Evolutionary conservation across 2,113 vertebrate genomes (phyloP).

Genomic region (Artemisiospiza belli): DNA sequence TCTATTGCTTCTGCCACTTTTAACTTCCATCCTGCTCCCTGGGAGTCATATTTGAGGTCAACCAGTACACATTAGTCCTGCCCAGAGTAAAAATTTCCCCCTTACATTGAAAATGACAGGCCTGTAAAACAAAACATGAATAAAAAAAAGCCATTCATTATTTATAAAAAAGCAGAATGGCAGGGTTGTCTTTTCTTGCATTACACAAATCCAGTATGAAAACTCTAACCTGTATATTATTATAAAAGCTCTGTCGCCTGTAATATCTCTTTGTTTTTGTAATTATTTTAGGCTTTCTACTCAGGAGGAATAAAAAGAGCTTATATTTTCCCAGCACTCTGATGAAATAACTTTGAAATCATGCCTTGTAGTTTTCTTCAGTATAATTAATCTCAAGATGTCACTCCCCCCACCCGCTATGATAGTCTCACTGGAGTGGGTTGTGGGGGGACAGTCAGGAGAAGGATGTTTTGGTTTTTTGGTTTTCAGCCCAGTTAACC

Average conservation of each 20-base stretch:
- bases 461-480: conserved; percentile 21
- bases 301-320: conserved; percentile 30
- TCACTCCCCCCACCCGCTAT: background rate
- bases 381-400: conserved; percentile 18
- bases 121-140: conserved; percentile 58
- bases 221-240: background rate
- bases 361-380: background rate
- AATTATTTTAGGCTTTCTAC: conserved; percentile 57
- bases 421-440: conserved; percentile 3
- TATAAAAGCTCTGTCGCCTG: background rate
- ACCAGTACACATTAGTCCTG: conserved; percentile 53
- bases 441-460: background rate
- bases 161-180: conserved; percentile 58
- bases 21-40: conserved; percentile 61
- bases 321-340: conserved; percentile 18
- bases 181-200: background rate
- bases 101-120: conserved; percentile 59
- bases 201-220: conserved; percentile 8
- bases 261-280: conserved; percentile 36
- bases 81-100: conserved; percentile 69
- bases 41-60: conserved; percentile 71
- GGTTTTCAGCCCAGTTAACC: conserved; percentile 28
- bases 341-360: conserved; percentile 27
- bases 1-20: conserved; percentile 57
- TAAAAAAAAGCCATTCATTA: conserved; percentile 46